Evolutionary conservation across 2,797 vertebrate species (phyloP).

Genomic region (Hypotaenidia philippensis): DNA sequence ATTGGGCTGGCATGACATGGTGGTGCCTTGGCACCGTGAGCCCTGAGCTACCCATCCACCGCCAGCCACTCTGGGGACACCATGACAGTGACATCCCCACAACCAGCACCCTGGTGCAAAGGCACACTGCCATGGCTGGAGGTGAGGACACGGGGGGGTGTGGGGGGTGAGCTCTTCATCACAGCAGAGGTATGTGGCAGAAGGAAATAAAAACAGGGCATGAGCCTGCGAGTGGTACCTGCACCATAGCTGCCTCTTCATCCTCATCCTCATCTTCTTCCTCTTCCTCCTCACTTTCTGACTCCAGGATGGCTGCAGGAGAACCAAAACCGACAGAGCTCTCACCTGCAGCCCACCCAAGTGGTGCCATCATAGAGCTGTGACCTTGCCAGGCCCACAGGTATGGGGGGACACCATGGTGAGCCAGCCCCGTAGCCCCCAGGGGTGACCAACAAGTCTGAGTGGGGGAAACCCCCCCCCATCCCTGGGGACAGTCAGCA

Average conservation of each 20-base stretch:
- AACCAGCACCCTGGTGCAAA: background rate
- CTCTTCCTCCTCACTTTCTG: background rate
- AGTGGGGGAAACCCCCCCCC: too few relatives aligned
- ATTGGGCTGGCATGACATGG: too few relatives aligned
- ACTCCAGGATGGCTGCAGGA: constrained; percentile 26
- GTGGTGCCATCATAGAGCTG: background rate
- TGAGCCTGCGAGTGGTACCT: background rate
- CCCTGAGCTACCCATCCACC: accelerated
- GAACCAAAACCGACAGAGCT: background rate
- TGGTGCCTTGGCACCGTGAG: too few relatives aligned
- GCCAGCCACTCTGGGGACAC: accelerated
- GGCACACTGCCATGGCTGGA: background rate
- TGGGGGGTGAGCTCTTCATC: background rate
- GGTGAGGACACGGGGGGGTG: too few relatives aligned
- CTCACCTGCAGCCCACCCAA: background rate
- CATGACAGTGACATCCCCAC: accelerated
- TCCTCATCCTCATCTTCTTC: background rate
- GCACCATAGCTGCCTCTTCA: background rate
- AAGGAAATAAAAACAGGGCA: background rate
- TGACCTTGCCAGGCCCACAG: accelerated
- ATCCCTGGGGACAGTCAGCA: too few relatives aligned
- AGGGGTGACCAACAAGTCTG: background rate
- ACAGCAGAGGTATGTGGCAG: accelerated
- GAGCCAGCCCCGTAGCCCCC: background rate
- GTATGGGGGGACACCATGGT: background rate